Conservation (phyloP, 1,140 invertebrate genomes). For the Pseudachorutes palmiensis region DNA sequence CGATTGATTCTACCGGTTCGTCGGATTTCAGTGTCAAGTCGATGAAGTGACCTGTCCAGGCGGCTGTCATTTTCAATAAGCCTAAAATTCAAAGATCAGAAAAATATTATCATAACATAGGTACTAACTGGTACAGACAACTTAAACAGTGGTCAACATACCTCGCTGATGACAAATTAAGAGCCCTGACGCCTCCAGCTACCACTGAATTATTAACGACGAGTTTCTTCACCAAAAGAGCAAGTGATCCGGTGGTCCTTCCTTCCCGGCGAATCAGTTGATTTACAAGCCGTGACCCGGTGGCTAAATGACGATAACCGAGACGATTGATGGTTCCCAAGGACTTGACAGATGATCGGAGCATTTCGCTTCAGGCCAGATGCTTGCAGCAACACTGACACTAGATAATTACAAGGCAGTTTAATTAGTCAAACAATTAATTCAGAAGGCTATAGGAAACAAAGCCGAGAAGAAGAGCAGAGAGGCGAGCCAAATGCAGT, state of each 20-base stretch:
- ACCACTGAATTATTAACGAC: no score
- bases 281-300: background rate
- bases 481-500: no score
- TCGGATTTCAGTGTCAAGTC: conserved; percentile 60
- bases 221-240: no score
- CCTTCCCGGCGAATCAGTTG: background rate
- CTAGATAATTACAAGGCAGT: no score
- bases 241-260: background rate
- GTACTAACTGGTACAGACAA: background rate
- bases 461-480: no score
- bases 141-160: no score
- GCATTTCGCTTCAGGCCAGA: background rate
- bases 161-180: background rate
- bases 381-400: background rate
- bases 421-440: no score
- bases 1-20: conserved; percentile 58
- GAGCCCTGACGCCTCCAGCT: no score
- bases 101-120: no score
- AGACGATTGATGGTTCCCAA: background rate
- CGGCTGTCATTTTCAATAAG: background rate
- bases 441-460: no score
- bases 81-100: background rate
- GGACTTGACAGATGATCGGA: background rate
- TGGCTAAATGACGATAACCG: background rate
- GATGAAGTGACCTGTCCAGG: conserved; percentile 56